Base-by-base conservation (phyloP, 2,888 invertebrate genomes). In the Catonia carolina region DNA sequence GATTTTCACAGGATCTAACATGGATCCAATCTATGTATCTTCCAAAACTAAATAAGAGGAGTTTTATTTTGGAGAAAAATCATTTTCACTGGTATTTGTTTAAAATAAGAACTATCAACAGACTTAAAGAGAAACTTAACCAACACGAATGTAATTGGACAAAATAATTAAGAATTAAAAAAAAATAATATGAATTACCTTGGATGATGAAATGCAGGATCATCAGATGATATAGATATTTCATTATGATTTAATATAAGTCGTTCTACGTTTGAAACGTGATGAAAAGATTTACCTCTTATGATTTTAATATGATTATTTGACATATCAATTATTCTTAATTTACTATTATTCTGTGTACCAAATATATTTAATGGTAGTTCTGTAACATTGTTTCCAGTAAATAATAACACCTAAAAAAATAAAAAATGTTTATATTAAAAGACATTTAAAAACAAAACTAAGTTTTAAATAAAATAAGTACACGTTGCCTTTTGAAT, bases 281-380 rank as follows among this genome's bases (percentile, higher is more conserved):
- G 84, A 67, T 88, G 87, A 68, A 84, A 88, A 0, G 84, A 75
- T 69, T 86, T 85, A 1, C 87, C 87, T 59, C 80, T 79, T 47
- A 88, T 85, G 62, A 82, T 82, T 42, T 77, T 71, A 39, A 88
- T 86, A 14, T 78, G 76, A 69, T 88, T 88, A 67, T 79, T 82
- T 60, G 83, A 84, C 83, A 88, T 82, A 66, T 88, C 87, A 41
- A 87, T 81, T 3, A 82, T 76, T 60, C 77, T 76, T 47, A 87
- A 70, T 42, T 77, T 73, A 20, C 76, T 76, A 58, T 76, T 74
- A 58, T 77, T 79, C 57, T 78, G 78, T 23, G 78, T 73, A 0
- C 86, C 87, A 67, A 88, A 85, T 0, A 87, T 75, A 68, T 88
- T 87, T 75, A 79, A 78, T 2, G 84, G 84, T 42, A 88, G 70